phyloP scores from a whole-genome alignment of 2,888 invertebrate genomes.

The Drepana falcataria region DNA sequence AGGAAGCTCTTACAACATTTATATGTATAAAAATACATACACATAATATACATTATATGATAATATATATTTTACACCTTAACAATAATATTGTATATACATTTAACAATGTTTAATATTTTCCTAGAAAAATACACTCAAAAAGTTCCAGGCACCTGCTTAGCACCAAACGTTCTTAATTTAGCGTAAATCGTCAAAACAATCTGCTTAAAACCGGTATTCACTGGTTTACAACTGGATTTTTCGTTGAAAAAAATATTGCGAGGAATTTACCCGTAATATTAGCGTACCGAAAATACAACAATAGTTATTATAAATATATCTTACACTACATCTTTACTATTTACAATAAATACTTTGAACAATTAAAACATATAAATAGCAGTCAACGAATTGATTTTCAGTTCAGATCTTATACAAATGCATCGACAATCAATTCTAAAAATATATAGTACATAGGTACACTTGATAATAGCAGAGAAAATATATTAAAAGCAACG shows the following conservation, averaged over 20 bases:
- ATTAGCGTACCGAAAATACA: background rate
- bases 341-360: conserved; percentile 31
- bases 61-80: conserved; percentile 42
- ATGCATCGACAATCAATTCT: conserved; percentile 4
- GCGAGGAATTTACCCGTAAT: conserved; percentile 5
- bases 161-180: conserved; percentile 40
- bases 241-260: background rate
- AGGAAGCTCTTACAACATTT: background rate
- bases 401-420: conserved; percentile 22
- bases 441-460: background rate
- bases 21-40: conserved; percentile 13
- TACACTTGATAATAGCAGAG: background rate
- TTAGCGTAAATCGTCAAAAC: background rate
- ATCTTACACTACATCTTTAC: background rate
- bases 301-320: background rate
- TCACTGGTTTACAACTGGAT: conserved; percentile 1
- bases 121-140: conserved; percentile 14
- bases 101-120: conserved; percentile 20
- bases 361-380: conserved; percentile 10
- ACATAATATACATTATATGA: conserved; percentile 32
- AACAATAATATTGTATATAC: conserved; percentile 53
- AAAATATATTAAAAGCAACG: too few species aligned
- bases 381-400: conserved; percentile 3
- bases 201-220: background rate
- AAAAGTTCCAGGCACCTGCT: conserved; percentile 42